Evolutionary conservation across 2,113 vertebrate species (phyloP).

Genomic region (Smithornis capensis): DNA sequence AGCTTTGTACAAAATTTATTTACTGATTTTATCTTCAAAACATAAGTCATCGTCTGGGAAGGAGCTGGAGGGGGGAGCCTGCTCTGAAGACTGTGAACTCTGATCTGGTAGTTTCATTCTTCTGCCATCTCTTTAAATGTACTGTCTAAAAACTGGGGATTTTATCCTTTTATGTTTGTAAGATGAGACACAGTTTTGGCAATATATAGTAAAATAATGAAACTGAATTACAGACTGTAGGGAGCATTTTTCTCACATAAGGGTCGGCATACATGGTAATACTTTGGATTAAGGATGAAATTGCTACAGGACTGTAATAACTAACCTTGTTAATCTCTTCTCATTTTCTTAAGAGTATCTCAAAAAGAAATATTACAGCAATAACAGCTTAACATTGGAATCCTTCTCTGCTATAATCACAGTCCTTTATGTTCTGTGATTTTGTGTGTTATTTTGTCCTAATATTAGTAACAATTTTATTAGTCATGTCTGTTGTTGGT

Average conservation of each 20-base stretch:
- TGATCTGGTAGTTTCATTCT: conserved; percentile 8
- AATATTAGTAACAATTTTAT: background rate
- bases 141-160: background rate
- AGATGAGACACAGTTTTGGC: background rate
- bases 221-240: background rate
- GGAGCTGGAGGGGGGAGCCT: background rate
- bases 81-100: background rate
- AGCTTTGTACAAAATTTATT: conserved; percentile 17
- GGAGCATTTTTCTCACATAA: background rate
- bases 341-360: conserved; percentile 23
- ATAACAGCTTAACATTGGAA: background rate
- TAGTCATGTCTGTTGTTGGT: background rate
- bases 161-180: background rate
- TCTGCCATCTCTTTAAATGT: background rate
- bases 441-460: background rate
- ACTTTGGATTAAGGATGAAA: conserved; percentile 31
- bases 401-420: background rate
- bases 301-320: background rate
- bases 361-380: background rate
- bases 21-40: conserved; percentile 42
- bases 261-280: background rate
- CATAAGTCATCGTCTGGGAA: background rate
- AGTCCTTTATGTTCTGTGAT: background rate
- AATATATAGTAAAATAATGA: background rate
- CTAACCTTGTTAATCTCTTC: conserved; percentile 30